phyloP scores from a whole-genome alignment of 2,888 invertebrate species.

The Drosophila limbata region DNA sequence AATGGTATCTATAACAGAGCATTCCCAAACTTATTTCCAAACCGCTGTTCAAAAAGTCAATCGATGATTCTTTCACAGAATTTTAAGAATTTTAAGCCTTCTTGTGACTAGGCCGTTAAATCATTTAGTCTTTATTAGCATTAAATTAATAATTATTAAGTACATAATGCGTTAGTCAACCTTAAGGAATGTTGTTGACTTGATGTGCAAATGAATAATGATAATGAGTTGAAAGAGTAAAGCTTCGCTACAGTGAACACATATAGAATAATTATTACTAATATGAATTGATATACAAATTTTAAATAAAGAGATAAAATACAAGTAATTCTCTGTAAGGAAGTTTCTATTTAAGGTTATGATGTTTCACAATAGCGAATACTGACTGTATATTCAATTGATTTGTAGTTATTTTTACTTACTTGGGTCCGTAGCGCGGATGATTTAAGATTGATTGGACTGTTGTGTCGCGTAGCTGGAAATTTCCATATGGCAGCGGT shows the following conservation, averaged over 20 bases:
- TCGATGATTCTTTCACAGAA: too few species aligned
- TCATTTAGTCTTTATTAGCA: not conserved
- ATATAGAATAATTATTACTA: not conserved
- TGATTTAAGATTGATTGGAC: constrained; percentile 94
- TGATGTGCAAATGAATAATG: constrained; percentile 18
- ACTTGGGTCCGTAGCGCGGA: constrained; percentile 96
- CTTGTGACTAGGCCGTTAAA: too few species aligned
- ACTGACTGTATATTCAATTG: not conserved
- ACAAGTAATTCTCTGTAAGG: not conserved
- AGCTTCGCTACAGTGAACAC: not conserved
- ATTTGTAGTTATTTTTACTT: constrained; percentile 84
- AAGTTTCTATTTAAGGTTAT: not conserved
- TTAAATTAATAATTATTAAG: constrained; percentile 8
- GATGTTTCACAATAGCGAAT: not conserved
- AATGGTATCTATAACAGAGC: too few species aligned
- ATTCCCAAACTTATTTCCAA: too few species aligned
- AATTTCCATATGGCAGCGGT: constrained; percentile 96
- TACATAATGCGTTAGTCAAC: constrained; percentile 19
- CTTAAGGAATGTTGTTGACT: constrained; percentile 48
- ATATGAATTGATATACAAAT: not conserved
- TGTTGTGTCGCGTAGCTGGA: constrained; percentile 96
- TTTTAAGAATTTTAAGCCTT: too few species aligned
- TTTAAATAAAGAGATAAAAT: not conserved
- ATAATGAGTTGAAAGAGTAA: not conserved
- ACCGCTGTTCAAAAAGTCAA: too few species aligned